Percentiles rank a stretch among this genome's conserved stretches.
Evolutionary conservation across 2,888 invertebrate genomes (phyloP).

Genomic region (Torymus texanus): DNA sequence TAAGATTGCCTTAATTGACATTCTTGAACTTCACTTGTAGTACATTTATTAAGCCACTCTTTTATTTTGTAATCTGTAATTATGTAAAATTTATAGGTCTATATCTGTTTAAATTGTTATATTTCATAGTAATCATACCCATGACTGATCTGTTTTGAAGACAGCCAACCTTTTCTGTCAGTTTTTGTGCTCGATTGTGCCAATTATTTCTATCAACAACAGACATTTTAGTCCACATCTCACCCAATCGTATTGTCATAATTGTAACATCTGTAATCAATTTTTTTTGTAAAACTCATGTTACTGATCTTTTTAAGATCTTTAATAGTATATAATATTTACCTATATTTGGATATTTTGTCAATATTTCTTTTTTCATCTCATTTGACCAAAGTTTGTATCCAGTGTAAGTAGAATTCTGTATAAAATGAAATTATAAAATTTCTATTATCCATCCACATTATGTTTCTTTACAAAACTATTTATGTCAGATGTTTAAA

Average conservation of each 20-base stretch:
- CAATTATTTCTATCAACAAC: conserved; percentile 83
- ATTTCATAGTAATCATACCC: conserved; percentile 56
- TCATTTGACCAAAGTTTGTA: conserved; percentile 95
- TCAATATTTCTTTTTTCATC: conserved; percentile 83
- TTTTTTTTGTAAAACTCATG: background rate
- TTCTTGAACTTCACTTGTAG: background rate
- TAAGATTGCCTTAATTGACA: conserved; percentile 8
- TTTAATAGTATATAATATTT: conserved; percentile 45
- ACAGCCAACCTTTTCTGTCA: conserved; percentile 68
- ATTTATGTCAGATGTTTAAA: background rate
- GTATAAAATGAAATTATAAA: conserved; percentile 55
- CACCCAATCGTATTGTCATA: conserved; percentile 89
- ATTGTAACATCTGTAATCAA: conserved; percentile 82
- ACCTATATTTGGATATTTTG: conserved; percentile 85
- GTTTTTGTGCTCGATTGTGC: conserved; percentile 88
- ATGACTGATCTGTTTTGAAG: conserved; percentile 70
- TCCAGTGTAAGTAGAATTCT: conserved; percentile 87
- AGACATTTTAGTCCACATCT: conserved; percentile 90
- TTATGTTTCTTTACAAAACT: background rate
- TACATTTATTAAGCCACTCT: conserved; percentile 39
- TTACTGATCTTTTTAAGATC: background rate
- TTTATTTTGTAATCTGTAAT: conserved; percentile 31
- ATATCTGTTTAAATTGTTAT: background rate
- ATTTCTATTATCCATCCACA: background rate
- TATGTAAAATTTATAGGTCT: background rate